Evolutionary conservation across 2,113 vertebrate genomes (phyloP).

Genomic region (Brachypodius melanocephalos): DNA sequence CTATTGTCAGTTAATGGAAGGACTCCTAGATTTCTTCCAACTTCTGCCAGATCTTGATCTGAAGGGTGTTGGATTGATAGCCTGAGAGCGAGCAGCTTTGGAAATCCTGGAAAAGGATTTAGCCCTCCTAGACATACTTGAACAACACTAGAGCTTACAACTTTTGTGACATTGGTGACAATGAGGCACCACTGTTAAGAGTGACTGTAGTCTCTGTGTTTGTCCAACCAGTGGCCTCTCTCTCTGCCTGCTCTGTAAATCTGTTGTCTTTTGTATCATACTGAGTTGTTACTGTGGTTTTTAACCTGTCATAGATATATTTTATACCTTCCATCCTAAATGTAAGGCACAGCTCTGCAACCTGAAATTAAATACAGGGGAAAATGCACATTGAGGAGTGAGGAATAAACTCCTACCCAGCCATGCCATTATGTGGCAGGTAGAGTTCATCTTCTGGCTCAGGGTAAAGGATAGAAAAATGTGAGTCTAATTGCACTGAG

Average conservation of each 20-base stretch:
- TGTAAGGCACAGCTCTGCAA: neutral
- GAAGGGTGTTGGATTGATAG: neutral
- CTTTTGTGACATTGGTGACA: neutral
- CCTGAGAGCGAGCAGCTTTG: neutral
- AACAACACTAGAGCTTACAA: neutral
- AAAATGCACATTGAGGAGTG: neutral
- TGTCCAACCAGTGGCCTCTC: neutral
- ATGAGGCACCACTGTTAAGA: neutral
- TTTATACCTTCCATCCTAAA: neutral
- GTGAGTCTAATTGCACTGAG: neutral
- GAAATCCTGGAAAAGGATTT: neutral
- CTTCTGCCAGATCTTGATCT: neutral
- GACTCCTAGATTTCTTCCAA: neutral
- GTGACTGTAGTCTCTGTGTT: neutral
- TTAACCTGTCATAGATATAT: neutral
- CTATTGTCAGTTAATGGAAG: neutral
- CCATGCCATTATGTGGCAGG: accelerated
- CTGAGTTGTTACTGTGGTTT: neutral
- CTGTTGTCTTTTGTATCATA: neutral
- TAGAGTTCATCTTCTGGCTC: neutral
- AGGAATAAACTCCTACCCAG: neutral
- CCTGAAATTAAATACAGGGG: neutral
- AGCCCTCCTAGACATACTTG: neutral
- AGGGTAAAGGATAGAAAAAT: neutral
- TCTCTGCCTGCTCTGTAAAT: neutral